These are phyloP conservation scores for Cepaea hortensis DNA, from an alignment of 2,888 invertebrate genomes.

Conservation along the genomic window DNA sequence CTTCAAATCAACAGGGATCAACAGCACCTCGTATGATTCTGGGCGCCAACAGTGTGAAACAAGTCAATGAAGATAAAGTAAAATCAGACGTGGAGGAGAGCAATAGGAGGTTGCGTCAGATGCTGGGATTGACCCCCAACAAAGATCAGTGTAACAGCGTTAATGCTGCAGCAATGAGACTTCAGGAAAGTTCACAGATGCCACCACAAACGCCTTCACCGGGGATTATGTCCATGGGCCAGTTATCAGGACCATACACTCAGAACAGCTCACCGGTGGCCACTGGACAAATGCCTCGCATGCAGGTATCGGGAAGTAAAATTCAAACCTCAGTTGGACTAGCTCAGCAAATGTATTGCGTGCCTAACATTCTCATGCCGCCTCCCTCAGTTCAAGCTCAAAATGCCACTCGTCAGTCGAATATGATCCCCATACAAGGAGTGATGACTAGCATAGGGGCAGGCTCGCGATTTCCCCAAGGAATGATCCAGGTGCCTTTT, in stretches of 20 bases:
- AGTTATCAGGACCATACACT: conserved; percentile 6
- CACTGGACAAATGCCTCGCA: conserved; percentile 25
- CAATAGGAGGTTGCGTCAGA: conserved; percentile 40
- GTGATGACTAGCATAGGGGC: conserved; percentile 37
- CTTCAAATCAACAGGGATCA: conserved; percentile 9
- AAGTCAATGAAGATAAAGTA: conserved; percentile 21
- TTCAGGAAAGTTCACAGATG: conserved; percentile 19
- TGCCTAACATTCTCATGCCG: conserved; percentile 47
- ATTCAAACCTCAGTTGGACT: conserved; percentile 34
- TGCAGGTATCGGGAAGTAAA: conserved; percentile 35
- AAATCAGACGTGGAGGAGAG: conserved; percentile 43
- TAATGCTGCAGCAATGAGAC: conserved; percentile 2
- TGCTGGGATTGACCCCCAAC: conserved; percentile 33
- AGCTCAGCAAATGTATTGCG: conserved; percentile 46
- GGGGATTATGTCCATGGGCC: neutral
- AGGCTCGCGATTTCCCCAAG: conserved; percentile 42
- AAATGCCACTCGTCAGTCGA: conserved; percentile 22
- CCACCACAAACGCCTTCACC: conserved; percentile 26
- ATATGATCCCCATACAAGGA: conserved; percentile 33
- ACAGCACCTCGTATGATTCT: conserved; percentile 42
- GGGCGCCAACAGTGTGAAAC: conserved; percentile 40
- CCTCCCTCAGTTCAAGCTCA: conserved; percentile 33
- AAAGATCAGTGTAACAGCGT: conserved; percentile 22
- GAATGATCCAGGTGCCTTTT: conserved; percentile 46
- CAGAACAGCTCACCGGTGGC: conserved; percentile 1